Evolutionary conservation across 2,797 vertebrate genomes (phyloP).

Genomic region (Poeciliopsis turneri): DNA sequence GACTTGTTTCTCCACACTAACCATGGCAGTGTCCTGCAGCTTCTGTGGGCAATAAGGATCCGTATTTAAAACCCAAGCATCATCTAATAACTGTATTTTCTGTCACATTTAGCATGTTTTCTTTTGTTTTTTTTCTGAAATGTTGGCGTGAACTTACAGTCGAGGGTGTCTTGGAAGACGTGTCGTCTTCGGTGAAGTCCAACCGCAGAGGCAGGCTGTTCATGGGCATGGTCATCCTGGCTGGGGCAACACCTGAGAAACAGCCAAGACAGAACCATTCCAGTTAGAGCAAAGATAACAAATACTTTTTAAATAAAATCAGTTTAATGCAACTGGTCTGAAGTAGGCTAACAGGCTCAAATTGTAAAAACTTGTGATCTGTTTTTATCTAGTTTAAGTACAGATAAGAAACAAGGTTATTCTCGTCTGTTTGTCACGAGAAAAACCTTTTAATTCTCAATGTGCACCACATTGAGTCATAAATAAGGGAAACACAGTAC

Average conservation of each 20-base stretch:
- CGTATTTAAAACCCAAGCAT: background rate
- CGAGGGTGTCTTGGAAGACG: slow-evolving; percentile 33
- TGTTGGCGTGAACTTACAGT: slow-evolving; percentile 49
- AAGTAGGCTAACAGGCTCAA: background rate
- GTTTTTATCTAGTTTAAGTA: background rate
- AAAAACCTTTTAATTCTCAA: background rate
- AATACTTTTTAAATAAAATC: background rate
- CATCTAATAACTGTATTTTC: background rate
- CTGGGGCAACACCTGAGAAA: slow-evolving; percentile 31
- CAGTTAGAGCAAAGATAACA: background rate
- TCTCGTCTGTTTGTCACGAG: background rate
- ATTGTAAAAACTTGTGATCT: background rate
- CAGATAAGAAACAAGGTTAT: background rate
- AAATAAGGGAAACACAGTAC: background rate
- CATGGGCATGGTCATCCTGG: slow-evolving; percentile 76
- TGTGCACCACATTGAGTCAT: background rate
- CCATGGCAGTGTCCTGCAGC: slow-evolving; percentile 47
- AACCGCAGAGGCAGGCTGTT: slow-evolving; percentile 71
- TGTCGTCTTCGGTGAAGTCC: slow-evolving; percentile 34
- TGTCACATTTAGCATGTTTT: background rate
- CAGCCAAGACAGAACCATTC: background rate
- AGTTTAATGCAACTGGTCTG: no score
- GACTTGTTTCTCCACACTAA: slow-evolving; percentile 83
- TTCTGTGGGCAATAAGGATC: slow-evolving; percentile 49
- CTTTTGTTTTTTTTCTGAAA: background rate